Evolutionary conservation across 2,888 invertebrate genomes (phyloP), one percentile per base, ranked within the genome.

Genomic region (Ormyrus thymus): DNA sequence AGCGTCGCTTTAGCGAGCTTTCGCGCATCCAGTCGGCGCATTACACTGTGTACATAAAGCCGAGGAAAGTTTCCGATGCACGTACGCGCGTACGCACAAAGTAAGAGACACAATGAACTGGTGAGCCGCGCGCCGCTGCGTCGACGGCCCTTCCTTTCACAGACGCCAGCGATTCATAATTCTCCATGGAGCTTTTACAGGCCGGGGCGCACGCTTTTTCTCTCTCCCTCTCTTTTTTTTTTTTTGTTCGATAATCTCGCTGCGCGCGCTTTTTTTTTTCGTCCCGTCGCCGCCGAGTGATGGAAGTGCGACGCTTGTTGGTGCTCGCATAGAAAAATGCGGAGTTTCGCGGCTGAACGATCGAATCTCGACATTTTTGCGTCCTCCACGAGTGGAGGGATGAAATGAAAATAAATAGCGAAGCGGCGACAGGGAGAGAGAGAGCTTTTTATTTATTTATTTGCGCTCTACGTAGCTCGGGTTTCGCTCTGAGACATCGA

Each of bases 161-260:
- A 29, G 29, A 4, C 29, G 29, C 46, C 9, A 64, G 48, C 45
- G 65, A 73, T 65, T 73, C 73, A 62, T 72, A 62, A 72, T 72
- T 72, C 61, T 53, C 55, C 62, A 72, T 15, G 15, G 62, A 72
- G 62, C 72, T 61, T 62, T 72, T 62, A 72, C 45, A 53, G 70
- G 43, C 29, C 29, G 29, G 29, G 29, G 29, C 29, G 29, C 29
- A 10, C n/a, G 48, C 45, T 62, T 62, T 70, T 10, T 11, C 13
- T 46, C 69, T 8, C 9, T 8, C 13, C 51, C 29, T 48, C 53
- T 61, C 53, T 51, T 45, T 15, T 59, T 7, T 15, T 70, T 45
- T 55, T 56, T 56, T 46, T 13, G 13, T 68, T 72, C 61, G 72
- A 72, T 62, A 53, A 62, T 72, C 72, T 62, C 53, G 53, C 45